phyloP scores from a whole-genome alignment of 2,113 vertebrate species.

The Carlito syrichta region DNA sequence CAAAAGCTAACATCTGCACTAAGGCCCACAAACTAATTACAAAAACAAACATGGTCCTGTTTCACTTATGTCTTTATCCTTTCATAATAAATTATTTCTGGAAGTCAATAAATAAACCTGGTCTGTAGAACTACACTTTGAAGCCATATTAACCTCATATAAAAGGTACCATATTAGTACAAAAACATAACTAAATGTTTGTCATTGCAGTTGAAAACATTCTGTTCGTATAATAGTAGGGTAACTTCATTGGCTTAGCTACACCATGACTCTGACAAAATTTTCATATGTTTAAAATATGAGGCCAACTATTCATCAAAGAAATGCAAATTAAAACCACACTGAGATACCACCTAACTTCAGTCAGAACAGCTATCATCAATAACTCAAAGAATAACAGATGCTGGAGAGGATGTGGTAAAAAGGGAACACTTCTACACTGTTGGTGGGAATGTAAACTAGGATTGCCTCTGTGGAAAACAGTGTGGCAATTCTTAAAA shows the following conservation, averaged over 20 bases:
- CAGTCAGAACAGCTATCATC: no score
- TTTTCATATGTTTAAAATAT: constrained; percentile 23
- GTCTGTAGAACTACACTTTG: neutral
- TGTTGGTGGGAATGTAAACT: no score
- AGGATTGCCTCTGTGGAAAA: no score
- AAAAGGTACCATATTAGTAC: constrained; percentile 23
- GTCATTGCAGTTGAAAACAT: constrained; percentile 36
- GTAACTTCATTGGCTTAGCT: constrained; percentile 24
- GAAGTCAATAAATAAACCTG: constrained; percentile 25
- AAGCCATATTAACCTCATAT: neutral
- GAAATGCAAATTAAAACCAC: no score
- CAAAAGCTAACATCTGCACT: neutral
- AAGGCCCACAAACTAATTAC: neutral
- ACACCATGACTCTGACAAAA: neutral
- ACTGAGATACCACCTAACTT: no score
- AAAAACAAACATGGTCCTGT: constrained; percentile 2
- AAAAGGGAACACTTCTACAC: no score
- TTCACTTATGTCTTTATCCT: neutral
- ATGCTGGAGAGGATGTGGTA: no score
- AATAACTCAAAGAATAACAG: no score
- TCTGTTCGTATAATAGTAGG: constrained; percentile 1
- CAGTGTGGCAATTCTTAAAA: no score
- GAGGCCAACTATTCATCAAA: no score
- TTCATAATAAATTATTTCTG: constrained; percentile 27
- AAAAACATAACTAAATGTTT: constrained; percentile 20